Evolutionary conservation across 2,113 vertebrate species (phyloP).

Genomic region (Labeo rohita): DNA sequence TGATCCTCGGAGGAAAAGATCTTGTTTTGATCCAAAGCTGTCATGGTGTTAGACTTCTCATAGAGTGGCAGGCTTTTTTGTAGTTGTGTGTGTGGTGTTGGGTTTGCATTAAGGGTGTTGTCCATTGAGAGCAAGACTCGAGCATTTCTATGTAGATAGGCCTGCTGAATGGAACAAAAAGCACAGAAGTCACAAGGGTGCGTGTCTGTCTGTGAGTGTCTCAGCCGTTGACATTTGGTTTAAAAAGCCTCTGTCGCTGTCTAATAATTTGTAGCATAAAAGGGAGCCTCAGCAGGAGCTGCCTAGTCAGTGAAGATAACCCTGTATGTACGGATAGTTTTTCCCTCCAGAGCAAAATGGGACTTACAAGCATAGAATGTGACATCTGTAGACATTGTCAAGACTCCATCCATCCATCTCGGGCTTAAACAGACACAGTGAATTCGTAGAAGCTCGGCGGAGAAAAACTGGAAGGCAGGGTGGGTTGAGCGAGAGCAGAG

Average conservation of each 20-base stretch:
- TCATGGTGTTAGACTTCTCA: background rate
- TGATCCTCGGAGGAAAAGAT: background rate
- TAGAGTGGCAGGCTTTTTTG: background rate
- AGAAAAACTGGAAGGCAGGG: background rate
- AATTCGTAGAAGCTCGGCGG: slow-evolving; percentile 1
- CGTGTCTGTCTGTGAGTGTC: background rate
- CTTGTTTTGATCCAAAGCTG: slow-evolving; percentile 3
- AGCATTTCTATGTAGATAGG: slow-evolving; percentile 19
- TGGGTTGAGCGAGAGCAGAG: background rate
- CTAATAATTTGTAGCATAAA: slow-evolving; percentile 44
- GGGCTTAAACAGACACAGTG: background rate
- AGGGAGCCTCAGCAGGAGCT: slow-evolving; percentile 20
- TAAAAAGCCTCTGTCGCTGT: slow-evolving; percentile 9
- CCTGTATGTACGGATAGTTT: background rate
- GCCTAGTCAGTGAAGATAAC: slow-evolving; percentile 23
- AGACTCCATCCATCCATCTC: slow-evolving; percentile 20
- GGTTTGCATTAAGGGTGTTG: slow-evolving; percentile 13
- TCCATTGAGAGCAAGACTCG: slow-evolving; percentile 5
- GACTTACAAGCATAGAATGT: background rate
- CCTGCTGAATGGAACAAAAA: slow-evolving; percentile 29
- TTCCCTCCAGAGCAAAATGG: background rate
- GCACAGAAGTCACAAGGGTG: slow-evolving; percentile 23
- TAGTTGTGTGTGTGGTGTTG: background rate
- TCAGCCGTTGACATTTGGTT: slow-evolving; percentile 36
- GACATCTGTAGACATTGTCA: slow-evolving; percentile 37